Percentiles rank a stretch among this genome's conserved stretches.
Evolutionary conservation across 2,888 invertebrate species (phyloP).

Genomic region (Mechanitis mazaeus): DNA sequence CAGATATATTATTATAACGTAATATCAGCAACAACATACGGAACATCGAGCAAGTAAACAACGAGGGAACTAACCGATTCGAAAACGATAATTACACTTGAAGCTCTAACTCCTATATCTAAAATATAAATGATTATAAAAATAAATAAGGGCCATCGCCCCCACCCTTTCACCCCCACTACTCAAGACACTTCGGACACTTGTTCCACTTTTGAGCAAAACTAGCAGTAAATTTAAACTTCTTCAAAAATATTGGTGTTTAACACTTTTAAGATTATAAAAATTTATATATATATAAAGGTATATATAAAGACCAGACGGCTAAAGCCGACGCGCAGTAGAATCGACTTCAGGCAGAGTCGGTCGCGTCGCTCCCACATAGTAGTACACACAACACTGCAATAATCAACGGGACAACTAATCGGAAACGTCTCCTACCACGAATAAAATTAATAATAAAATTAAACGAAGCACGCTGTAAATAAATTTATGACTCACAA

Average conservation of each 20-base stretch:
- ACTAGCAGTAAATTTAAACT: slow-evolving; percentile 37
- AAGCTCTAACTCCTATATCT: slow-evolving; percentile 60
- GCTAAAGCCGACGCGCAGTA: slow-evolving; percentile 14
- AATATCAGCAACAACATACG: slow-evolving; percentile 34
- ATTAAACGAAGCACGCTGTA: slow-evolving; percentile 40
- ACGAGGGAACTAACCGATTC: slow-evolving; percentile 31
- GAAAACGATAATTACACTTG: slow-evolving; percentile 52
- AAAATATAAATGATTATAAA: slow-evolving; percentile 74
- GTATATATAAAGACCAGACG: slow-evolving; percentile 6
- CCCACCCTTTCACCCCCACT: slow-evolving; percentile 50
- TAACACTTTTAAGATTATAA: slow-evolving; percentile 27
- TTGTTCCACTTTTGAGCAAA: slow-evolving; percentile 42
- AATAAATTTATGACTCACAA: slow-evolving; percentile 44
- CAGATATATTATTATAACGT: slow-evolving; percentile 8
- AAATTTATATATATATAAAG: slow-evolving; percentile 15
- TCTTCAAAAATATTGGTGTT: slow-evolving; percentile 41
- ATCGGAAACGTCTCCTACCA: slow-evolving; percentile 43
- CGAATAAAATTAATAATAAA: slow-evolving; percentile 39
- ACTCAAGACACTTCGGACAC: slow-evolving; percentile 31
- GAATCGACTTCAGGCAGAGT: neutral
- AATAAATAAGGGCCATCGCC: slow-evolving; percentile 68
- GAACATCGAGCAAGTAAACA: slow-evolving; percentile 26
- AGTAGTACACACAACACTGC: slow-evolving; percentile 28
- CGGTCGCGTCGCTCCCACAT: neutral
- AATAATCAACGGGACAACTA: slow-evolving; percentile 54